phyloP scores from a whole-genome alignment of 2,113 vertebrate species.

The Procapra przewalskii region DNA sequence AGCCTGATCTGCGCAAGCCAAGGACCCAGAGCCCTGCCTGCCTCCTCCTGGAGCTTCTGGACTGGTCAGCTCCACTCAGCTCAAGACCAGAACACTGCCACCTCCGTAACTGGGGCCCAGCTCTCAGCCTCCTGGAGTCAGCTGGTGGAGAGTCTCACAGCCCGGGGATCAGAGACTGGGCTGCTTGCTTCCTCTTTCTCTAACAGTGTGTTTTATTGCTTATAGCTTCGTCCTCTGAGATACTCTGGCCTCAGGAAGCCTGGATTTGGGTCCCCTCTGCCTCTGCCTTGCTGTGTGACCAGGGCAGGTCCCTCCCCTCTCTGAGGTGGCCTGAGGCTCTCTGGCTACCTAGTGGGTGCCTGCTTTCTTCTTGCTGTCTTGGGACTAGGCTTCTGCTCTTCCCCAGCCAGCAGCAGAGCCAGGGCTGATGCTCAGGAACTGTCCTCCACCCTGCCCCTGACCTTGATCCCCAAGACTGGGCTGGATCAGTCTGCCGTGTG shows the following conservation, averaged over 20 bases:
- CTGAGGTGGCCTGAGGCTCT: not conserved
- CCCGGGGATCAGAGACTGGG: not conserved
- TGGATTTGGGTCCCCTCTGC: not conserved
- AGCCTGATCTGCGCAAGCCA: constrained; percentile 6
- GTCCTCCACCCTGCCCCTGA: not conserved
- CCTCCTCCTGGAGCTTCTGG: constrained; percentile 25
- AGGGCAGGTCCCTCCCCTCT: not conserved
- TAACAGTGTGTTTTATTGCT: not conserved
- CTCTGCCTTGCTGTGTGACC: not conserved
- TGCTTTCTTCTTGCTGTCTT: constrained; percentile 16
- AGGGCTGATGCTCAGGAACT: constrained; percentile 61
- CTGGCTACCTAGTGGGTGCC: not conserved
- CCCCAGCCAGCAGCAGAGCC: constrained; percentile 22
- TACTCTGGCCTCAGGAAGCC: not conserved
- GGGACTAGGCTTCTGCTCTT: constrained; percentile 42
- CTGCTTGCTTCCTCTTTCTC: not conserved
- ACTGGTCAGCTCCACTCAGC: not conserved
- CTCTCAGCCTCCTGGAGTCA: not conserved
- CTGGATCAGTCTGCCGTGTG: not conserved
- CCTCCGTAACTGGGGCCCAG: not conserved
- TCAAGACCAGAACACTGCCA: not conserved
- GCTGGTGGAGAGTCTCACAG: constrained; percentile 14
- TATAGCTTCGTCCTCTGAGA: not conserved
- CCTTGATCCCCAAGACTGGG: not conserved
- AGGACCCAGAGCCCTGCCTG: not conserved